These are phyloP conservation scores for Dicranocentrus wangi DNA, from an alignment of 2,888 invertebrate genomes.

Conservation along the genomic window DNA sequence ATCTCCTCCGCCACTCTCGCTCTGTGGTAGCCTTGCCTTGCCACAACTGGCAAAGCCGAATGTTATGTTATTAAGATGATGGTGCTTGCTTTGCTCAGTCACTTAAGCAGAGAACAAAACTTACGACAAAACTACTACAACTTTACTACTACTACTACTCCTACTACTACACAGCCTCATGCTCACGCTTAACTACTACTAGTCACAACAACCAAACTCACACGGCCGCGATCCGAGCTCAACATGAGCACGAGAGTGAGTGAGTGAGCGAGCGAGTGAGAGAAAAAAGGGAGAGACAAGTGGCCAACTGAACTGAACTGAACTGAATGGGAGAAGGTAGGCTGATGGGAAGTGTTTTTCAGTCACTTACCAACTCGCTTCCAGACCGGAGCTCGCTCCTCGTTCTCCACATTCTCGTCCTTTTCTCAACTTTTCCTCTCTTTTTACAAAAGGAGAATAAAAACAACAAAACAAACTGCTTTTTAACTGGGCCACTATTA, in stretches of 20 bases:
- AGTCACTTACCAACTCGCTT: conserved; percentile 67
- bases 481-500: too few relatives aligned
- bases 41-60: conserved; percentile 47
- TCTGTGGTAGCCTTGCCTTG: neutral
- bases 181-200: conserved; percentile 41
- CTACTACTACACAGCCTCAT: conserved; percentile 1
- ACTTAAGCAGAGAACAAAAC: conserved; percentile 47
- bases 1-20: conserved; percentile 24
- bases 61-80: conserved; percentile 53
- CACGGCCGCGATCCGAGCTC: conserved; percentile 33
- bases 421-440: neutral
- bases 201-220: conserved; percentile 29
- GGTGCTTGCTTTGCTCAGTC: conserved; percentile 57
- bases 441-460: too few relatives aligned
- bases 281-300: conserved; percentile 48
- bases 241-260: conserved; percentile 51
- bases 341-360: conserved; percentile 59
- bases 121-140: conserved; percentile 46
- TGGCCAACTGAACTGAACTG: conserved; percentile 48
- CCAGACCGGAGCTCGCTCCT: conserved; percentile 60
- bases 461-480: too few relatives aligned
- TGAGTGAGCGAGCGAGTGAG: neutral
- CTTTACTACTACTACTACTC: conserved; percentile 5
- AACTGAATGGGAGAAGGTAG: conserved; percentile 6
- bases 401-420: neutral